These are phyloP conservation scores for Gymnogyps californianus DNA, from an alignment of 2,113 vertebrate genomes.

Conservation along the genomic window DNA sequence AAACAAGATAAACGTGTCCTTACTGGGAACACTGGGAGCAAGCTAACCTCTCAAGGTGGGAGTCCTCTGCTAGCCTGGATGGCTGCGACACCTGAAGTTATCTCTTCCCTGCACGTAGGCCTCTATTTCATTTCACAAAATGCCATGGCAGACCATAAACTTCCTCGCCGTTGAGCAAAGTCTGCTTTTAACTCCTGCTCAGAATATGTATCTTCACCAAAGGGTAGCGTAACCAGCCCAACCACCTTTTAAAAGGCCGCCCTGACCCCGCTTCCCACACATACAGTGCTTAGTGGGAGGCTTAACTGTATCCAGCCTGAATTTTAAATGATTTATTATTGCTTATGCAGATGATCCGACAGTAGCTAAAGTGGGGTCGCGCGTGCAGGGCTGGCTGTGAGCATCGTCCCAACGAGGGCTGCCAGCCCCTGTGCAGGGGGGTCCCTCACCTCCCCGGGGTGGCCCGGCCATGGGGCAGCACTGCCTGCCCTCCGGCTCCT, in stretches of 20 bases:
- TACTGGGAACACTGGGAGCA: not conserved
- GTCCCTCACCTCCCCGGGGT: accelerated
- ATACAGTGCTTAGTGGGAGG: not conserved
- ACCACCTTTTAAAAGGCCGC: not conserved
- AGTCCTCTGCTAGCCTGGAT: not conserved
- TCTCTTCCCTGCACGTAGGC: not conserved
- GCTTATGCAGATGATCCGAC: not conserved
- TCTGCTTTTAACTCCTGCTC: not conserved
- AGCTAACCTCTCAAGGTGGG: not conserved
- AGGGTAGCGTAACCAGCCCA: not conserved
- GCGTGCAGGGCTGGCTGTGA: not conserved
- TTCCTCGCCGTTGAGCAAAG: not conserved
- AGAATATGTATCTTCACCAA: not conserved
- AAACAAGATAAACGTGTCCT: conserved; percentile 59
- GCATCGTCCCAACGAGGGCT: not conserved
- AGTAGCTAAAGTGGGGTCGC: not conserved
- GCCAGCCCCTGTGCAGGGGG: not conserved
- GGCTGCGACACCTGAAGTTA: not conserved
- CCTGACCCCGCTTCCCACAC: not conserved
- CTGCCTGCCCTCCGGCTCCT: not conserved
- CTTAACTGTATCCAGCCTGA: not conserved
- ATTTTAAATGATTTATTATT: not conserved
- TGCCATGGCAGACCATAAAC: not conserved
- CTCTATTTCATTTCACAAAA: not conserved
- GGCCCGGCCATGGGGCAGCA: not conserved